Percentiles rank a stretch among this genome's conserved stretches.
These are phyloP conservation scores for Parapristionchus giblindavisi DNA, from an alignment of 2,888 invertebrate species.

Conservation along the genomic window DNA sequence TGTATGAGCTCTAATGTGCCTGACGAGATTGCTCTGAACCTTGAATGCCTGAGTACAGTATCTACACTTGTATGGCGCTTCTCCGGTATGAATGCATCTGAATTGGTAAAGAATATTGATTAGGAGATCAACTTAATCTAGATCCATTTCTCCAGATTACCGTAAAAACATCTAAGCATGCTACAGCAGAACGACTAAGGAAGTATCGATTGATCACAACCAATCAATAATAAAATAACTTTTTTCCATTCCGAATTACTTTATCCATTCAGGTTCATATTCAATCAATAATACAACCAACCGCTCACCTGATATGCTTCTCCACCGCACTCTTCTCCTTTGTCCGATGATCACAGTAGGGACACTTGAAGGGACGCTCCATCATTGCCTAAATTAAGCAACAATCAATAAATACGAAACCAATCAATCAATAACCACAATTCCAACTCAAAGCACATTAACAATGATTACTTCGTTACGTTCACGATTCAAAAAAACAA, in stretches of 20 bases:
- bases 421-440: background rate
- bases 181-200: background rate
- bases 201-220: too few species aligned
- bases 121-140: background rate
- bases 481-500: slow-evolving; percentile 15
- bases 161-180: background rate
- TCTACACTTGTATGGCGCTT: slow-evolving; percentile 59
- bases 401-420: background rate
- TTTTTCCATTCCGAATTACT: background rate
- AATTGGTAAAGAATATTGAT: background rate
- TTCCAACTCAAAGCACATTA: background rate
- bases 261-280: background rate
- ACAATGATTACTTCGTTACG: background rate
- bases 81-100: slow-evolving; percentile 60
- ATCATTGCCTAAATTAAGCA: slow-evolving; percentile 40
- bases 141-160: background rate
- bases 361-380: slow-evolving; percentile 60
- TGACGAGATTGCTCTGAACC: slow-evolving; percentile 60
- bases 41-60: slow-evolving; percentile 58
- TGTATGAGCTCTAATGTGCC: slow-evolving; percentile 60
- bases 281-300: too few species aligned
- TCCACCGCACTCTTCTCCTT: slow-evolving; percentile 57
- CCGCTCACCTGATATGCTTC: slow-evolving; percentile 55
- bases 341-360: slow-evolving; percentile 57
- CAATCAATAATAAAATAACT: background rate